Percentiles rank a stretch among this genome's conserved stretches.
These are phyloP conservation scores for Cathartes aura DNA, from an alignment of 2,113 vertebrate species.

Conservation along the genomic window DNA sequence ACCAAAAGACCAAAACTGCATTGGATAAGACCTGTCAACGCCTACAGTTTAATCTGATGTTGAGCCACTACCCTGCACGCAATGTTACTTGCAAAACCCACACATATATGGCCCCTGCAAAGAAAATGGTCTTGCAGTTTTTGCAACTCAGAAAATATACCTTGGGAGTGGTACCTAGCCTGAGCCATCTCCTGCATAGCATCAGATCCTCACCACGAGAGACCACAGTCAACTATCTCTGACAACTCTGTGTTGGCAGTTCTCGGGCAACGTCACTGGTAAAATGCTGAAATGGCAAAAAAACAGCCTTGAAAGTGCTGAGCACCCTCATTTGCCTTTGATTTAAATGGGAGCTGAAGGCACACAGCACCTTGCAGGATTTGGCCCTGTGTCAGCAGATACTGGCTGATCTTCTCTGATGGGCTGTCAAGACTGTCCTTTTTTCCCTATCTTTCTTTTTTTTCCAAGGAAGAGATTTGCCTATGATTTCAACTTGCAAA, in stretches of 20 bases:
- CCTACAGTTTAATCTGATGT: background rate
- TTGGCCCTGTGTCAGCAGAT: background rate
- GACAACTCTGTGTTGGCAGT: background rate
- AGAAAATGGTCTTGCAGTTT: background rate
- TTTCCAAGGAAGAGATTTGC: background rate
- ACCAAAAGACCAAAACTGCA: background rate
- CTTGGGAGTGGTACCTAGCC: background rate
- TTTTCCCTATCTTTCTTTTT: background rate
- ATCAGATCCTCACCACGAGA: background rate
- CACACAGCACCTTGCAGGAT: background rate
- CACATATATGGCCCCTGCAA: background rate
- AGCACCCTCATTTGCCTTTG: background rate
- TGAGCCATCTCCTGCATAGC: background rate
- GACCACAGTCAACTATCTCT: background rate
- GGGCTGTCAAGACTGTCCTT: background rate
- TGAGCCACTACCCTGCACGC: background rate
- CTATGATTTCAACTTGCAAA: background rate
- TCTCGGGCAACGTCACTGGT: rapidly evolving
- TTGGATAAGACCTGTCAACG: background rate
- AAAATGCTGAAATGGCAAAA: background rate
- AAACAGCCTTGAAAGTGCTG: background rate
- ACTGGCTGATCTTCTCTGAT: background rate
- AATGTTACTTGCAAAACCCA: background rate
- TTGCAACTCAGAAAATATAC: background rate
- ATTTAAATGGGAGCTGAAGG: background rate